Evolutionary conservation across 2,797 vertebrate genomes (phyloP).

Genomic region (Myripristis murdjan): DNA sequence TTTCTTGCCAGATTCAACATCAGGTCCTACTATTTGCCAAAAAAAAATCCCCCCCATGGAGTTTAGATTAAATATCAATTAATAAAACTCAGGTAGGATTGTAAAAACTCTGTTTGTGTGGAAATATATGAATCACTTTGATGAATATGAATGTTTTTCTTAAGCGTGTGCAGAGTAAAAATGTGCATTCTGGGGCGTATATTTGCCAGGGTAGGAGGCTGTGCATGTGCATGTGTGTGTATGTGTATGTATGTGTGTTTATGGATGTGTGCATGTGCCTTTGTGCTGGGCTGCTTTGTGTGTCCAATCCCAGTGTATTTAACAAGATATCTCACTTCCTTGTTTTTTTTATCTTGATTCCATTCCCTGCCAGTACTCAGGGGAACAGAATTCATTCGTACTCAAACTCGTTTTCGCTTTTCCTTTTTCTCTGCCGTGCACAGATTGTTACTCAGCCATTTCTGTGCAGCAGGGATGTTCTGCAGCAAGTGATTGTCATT

Average conservation of each 20-base stretch:
- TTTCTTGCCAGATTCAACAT: constrained; percentile 73
- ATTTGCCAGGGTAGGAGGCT: constrained; percentile 28
- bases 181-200: constrained; percentile 41
- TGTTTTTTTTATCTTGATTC: constrained; percentile 72
- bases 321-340: constrained; percentile 77
- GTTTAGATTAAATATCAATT: constrained; percentile 72
- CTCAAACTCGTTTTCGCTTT: constrained; percentile 49
- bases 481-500: constrained; percentile 72
- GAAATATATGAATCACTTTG: constrained; percentile 39
- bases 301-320: constrained; percentile 80
- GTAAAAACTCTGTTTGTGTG: constrained; percentile 47
- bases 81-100: constrained; percentile 64
- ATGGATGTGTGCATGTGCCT: constrained; percentile 10
- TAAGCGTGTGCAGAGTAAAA: constrained; percentile 34
- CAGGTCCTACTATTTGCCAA: constrained; percentile 66
- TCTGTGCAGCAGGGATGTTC: constrained; percentile 55
- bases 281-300: constrained; percentile 58
- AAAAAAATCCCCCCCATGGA: constrained; percentile 46
- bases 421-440: constrained; percentile 68
- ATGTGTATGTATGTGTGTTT: not conserved
- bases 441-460: constrained; percentile 72
- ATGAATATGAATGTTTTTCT: constrained; percentile 10
- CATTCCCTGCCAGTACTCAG: constrained; percentile 73
- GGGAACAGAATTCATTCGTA: constrained; percentile 76
- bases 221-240: constrained; percentile 9